Evolutionary conservation across 23 tunicate species (phyloP).

Genomic region (Diplosoma virens): DNA sequence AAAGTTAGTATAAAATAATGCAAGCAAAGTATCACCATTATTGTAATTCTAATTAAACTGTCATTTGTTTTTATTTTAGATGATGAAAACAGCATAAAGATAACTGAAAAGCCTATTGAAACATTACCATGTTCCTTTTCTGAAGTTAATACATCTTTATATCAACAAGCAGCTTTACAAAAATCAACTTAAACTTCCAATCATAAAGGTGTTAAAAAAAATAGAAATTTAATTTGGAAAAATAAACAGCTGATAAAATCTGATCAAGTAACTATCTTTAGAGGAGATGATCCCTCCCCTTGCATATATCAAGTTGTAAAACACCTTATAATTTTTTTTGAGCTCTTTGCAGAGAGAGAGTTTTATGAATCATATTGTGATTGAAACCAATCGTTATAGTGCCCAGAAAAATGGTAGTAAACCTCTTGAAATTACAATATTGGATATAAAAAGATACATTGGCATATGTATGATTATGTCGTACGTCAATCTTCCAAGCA

Average conservation of each 20-base stretch:
- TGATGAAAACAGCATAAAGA: too few relatives aligned
- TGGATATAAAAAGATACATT: neutral
- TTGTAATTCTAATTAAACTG: too few relatives aligned
- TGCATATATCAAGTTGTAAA: neutral
- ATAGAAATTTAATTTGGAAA: neutral
- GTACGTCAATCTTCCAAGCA: neutral
- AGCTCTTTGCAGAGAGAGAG: neutral
- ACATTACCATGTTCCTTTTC: too few relatives aligned
- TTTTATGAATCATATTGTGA: too few relatives aligned
- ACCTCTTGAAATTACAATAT: neutral
- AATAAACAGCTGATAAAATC: neutral
- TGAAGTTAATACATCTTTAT: too few relatives aligned
- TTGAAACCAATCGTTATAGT: too few relatives aligned
- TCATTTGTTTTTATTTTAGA: too few relatives aligned
- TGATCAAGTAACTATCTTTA: neutral
- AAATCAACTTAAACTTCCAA: too few relatives aligned
- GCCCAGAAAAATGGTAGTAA: neutral
- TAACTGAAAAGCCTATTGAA: too few relatives aligned
- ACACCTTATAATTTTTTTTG: neutral
- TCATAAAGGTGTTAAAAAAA: neutral
- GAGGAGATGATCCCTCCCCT: neutral
- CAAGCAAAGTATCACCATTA: too few relatives aligned
- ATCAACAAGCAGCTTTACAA: too few relatives aligned
- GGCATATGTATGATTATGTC: neutral
- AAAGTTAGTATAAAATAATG: too few relatives aligned